Evolutionary conservation across 2,797 vertebrate genomes (phyloP), one percentile per base, ranked within the genome.

Genomic region (Clarias platycephalus): DNA sequence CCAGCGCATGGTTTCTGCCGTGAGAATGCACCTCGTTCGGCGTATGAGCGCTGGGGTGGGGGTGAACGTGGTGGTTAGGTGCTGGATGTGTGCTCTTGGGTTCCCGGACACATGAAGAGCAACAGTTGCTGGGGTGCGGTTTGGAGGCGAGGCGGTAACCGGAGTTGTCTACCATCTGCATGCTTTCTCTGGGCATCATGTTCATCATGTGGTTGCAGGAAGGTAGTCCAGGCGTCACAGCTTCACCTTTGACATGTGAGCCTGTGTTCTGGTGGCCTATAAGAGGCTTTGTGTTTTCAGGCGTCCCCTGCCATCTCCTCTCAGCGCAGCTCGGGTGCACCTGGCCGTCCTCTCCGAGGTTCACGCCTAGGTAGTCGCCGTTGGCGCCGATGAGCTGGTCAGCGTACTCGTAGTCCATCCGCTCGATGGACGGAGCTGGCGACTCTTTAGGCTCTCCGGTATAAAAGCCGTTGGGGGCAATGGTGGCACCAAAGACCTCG

Each of bases 401-500:
- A n/a, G 93, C 91, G 1, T 94, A 95, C 86, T 95, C 94, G 6
- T 95, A 96, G 84, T 95, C 94, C 88, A 91, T 88, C 20, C 91
- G 85, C 63, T 95, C 95, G 1, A 91, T 80, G 40, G 91, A 92
- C 22, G 93, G 91, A 81, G 92, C 91, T 9, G 91, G 92, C 5
- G 92, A 90, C 84, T 95, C 95, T 80, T 92, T 92, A 58, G 92
- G 86, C 86, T 96, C 95, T 31, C 94, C 95, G 0, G 94, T 96
- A 93, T 97, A 98, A 92, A 98, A 97, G 86, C 97, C 96, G 0
- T 96, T 93, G 0, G 97, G 96, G 79, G 96, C 97, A 85, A 97
- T 93, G 2, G 97, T 98, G 90, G 97, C 97, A 28, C 98, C 97
- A 0, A 99, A 97, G 88, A 98, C 96, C 93, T 98, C 97, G 89